A percentile compares a stretch with the other conserved stretches of the same genome.
Evolutionary conservation across 2,113 vertebrate species (phyloP).

Genomic region (Crocuta crocuta): DNA sequence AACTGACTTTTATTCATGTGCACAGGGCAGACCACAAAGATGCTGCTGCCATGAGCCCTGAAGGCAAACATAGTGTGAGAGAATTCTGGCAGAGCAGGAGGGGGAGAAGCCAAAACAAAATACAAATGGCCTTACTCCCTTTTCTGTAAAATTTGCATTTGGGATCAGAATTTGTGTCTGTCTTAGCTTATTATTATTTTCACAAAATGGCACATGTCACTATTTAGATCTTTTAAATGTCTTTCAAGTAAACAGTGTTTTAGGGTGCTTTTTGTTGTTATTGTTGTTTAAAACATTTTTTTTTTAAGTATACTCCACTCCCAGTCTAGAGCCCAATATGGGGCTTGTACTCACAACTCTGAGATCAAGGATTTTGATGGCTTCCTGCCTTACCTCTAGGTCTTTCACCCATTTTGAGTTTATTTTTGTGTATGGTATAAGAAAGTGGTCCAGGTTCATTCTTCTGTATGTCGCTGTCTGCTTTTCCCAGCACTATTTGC

Average conservation of each 20-base stretch:
- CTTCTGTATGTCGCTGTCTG: too few relatives aligned
- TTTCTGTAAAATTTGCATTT: conserved; percentile 3
- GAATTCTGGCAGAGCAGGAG: neutral
- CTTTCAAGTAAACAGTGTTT: neutral
- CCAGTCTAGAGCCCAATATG: too few relatives aligned
- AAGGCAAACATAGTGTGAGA: neutral
- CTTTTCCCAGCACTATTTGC: too few relatives aligned
- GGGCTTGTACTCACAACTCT: too few relatives aligned
- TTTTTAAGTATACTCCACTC: too few relatives aligned
- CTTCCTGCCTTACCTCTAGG: too few relatives aligned
- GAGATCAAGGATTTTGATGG: too few relatives aligned
- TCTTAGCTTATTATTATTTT: neutral
- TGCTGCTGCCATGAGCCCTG: neutral
- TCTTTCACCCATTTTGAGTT: too few relatives aligned
- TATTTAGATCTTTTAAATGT: neutral
- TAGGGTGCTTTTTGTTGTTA: too few relatives aligned
- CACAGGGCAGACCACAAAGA: neutral
- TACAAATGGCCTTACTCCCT: neutral
- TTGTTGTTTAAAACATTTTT: too few relatives aligned
- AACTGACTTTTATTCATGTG: conserved; percentile 47
- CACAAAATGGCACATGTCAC: neutral
- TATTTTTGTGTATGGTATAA: too few relatives aligned
- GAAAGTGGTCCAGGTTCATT: too few relatives aligned
- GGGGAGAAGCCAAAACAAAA: neutral
- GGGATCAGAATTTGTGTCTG: neutral